These are phyloP conservation scores for Neotragus moschatus DNA, from an alignment of 2,113 vertebrate genomes.

Conservation along the genomic window DNA sequence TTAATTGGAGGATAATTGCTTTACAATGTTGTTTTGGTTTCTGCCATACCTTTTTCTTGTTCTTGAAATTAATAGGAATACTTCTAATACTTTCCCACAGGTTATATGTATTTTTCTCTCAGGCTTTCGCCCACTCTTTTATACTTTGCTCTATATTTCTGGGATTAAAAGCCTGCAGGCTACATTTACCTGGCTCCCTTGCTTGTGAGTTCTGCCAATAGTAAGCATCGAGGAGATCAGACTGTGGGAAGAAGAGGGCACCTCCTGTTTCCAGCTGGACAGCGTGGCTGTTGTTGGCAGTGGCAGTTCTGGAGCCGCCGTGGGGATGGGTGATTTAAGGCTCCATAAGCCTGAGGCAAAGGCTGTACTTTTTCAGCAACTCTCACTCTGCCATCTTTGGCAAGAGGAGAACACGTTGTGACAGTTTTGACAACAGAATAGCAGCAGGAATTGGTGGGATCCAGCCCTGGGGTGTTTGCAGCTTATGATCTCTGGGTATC, in stretches of 20 bases:
- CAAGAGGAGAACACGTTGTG: background rate
- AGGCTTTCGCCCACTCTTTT: background rate
- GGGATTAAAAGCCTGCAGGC: background rate
- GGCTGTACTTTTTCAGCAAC: background rate
- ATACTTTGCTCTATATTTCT: background rate
- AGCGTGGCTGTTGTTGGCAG: accelerated
- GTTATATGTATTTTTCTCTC: background rate
- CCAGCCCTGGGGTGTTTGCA: background rate
- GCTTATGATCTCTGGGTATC: background rate
- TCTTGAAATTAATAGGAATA: background rate
- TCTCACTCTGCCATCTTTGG: background rate
- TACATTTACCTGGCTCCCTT: background rate
- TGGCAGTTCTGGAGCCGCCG: background rate
- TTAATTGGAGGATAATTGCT: background rate
- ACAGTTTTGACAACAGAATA: background rate
- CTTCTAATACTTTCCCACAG: background rate
- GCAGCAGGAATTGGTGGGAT: background rate
- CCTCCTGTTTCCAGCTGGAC: background rate
- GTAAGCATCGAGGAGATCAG: background rate
- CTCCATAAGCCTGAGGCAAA: background rate
- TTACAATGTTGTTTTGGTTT: background rate
- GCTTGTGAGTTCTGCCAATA: background rate
- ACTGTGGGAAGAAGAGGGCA: background rate
- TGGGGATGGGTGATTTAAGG: background rate
- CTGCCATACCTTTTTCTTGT: background rate